Conservation (phyloP, 2,797 vertebrate genomes). For the Cyclopterus lumpus region DNA sequence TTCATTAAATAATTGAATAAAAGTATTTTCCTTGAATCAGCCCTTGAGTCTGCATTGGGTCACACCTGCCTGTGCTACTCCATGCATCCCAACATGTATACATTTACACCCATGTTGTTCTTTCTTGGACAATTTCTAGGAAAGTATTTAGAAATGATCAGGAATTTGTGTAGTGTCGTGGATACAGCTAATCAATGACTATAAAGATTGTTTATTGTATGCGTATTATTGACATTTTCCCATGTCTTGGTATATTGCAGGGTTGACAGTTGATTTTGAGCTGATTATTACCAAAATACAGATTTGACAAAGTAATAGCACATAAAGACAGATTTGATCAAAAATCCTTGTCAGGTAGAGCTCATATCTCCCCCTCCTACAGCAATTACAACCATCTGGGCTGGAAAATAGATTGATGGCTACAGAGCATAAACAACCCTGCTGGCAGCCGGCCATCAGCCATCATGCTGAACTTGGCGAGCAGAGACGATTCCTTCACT, state of each 20-base stretch:
- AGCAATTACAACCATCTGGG: conserved; percentile 67
- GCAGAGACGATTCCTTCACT: conserved; percentile 53
- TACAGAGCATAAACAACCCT: conserved; percentile 58
- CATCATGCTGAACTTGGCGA: conserved; percentile 48
- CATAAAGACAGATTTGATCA: conserved; percentile 43
- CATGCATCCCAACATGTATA: neutral
- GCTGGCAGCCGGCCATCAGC: conserved; percentile 58
- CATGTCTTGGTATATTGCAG: neutral
- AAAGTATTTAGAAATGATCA: neutral
- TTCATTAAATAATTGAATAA: too few relatives aligned
- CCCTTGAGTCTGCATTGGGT: neutral
- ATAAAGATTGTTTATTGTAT: neutral
- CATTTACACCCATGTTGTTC: neutral
- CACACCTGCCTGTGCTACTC: neutral
- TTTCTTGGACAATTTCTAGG: neutral
- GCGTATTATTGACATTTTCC: neutral
- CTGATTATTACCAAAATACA: neutral
- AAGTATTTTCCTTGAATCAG: too few relatives aligned
- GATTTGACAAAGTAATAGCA: conserved; percentile 7
- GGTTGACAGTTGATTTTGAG: neutral
- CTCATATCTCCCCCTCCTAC: conserved; percentile 54
- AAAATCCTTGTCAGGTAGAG: conserved; percentile 60
- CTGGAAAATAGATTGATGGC: conserved; percentile 64
- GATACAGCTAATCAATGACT: too few relatives aligned
- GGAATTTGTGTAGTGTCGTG: neutral